Conservation (phyloP, 1,140 invertebrate genomes). For the Drosophila mojavensis region DNA sequence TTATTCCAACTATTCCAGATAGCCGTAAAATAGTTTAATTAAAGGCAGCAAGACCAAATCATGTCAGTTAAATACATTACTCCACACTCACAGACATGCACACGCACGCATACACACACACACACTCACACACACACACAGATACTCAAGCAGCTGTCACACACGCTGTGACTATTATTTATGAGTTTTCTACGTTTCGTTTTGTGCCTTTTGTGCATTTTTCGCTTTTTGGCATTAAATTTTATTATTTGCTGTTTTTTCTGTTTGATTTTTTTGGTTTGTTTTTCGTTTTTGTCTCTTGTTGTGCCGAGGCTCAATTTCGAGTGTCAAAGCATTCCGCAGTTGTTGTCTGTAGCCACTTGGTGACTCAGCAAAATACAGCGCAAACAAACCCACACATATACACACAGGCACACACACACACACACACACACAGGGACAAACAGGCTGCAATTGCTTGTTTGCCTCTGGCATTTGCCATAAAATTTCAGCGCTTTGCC, state of each 20-base stretch:
- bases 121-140: not conserved
- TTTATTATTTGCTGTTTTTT: constrained; percentile 19
- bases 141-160: not conserved
- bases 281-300: constrained; percentile 29
- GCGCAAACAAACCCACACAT: not conserved
- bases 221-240: constrained; percentile 71
- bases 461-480: constrained; percentile 36
- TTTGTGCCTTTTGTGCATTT: constrained; percentile 70
- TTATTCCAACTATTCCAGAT: too few relatives aligned
- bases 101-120: not conserved
- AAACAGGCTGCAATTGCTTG: constrained; percentile 16
- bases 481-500: constrained; percentile 39
- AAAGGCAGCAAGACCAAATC: too few relatives aligned
- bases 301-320: constrained; percentile 71
- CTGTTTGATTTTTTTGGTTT: constrained; percentile 32
- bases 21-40: too few relatives aligned
- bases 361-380: constrained; percentile 66
- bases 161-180: constrained; percentile 62
- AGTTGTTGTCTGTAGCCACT: constrained; percentile 28
- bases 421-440: not conserved
- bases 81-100: constrained; percentile 11
- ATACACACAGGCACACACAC: not conserved
- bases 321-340: constrained; percentile 67
- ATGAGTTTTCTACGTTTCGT: constrained; percentile 71
- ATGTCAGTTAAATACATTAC: constrained; percentile 2